Conservation (phyloP, 1,140 invertebrate species). For the Drosophila triauraria region DNA sequence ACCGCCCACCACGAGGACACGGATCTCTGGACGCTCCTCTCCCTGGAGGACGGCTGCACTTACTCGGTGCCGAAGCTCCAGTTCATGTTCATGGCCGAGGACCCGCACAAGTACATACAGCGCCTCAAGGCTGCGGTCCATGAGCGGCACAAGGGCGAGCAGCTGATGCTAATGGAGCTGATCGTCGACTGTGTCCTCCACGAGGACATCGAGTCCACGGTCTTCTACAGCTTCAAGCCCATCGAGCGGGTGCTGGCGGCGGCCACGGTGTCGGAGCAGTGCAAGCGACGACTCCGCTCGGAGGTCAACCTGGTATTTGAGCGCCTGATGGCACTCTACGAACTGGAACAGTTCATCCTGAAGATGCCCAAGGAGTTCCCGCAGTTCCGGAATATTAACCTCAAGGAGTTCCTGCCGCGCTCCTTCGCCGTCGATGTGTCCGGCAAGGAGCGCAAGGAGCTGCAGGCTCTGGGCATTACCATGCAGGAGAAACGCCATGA, state of each 20-base stretch:
- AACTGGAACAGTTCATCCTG: constrained; percentile 73
- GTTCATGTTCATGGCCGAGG: constrained; percentile 81
- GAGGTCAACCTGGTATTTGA: constrained; percentile 77
- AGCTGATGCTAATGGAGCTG: constrained; percentile 72
- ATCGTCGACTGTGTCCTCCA: constrained; percentile 79
- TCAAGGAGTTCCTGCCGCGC: constrained; percentile 62
- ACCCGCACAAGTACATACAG: constrained; percentile 66
- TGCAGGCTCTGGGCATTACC: constrained; percentile 50
- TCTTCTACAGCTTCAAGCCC: constrained; percentile 63
- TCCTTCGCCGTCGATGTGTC: constrained; percentile 39
- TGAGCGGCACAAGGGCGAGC: constrained; percentile 69
- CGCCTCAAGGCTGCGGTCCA: constrained; percentile 65
- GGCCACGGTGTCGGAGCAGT: constrained; percentile 48
- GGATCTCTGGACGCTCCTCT: constrained; percentile 59
- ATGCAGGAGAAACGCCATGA: constrained; percentile 47
- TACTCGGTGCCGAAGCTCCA: constrained; percentile 75
- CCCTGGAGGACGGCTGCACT: constrained; percentile 57
- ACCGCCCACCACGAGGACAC: constrained; percentile 50
- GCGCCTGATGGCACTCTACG: constrained; percentile 76
- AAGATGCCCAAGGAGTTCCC: constrained; percentile 81
- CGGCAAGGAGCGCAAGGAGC: constrained; percentile 36
- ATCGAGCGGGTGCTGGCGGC: constrained; percentile 50
- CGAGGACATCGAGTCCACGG: constrained; percentile 67
- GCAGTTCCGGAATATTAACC: constrained; percentile 54
- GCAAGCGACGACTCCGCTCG: constrained; percentile 58